phyloP scores from a whole-genome alignment of 2,113 vertebrate genomes.

The Carettochelys insculpta region DNA sequence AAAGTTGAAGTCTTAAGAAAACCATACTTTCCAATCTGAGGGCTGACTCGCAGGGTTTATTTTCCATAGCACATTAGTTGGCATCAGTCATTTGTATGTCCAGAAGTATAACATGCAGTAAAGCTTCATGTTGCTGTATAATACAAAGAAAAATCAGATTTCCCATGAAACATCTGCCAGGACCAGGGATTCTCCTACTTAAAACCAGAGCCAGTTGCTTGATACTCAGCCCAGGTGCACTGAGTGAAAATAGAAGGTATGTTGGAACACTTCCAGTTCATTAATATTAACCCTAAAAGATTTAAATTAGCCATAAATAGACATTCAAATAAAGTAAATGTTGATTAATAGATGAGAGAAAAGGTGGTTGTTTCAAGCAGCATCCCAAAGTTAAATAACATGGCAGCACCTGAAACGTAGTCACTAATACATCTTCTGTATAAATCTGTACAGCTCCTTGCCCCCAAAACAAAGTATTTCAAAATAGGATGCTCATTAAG shows the following conservation, averaged over 20 bases:
- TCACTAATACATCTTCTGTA: background rate
- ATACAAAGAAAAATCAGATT: background rate
- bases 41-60: rapidly evolving
- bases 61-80: background rate
- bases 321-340: background rate
- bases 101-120: rapidly evolving
- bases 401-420: too few species aligned
- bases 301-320: background rate
- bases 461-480: background rate
- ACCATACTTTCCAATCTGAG: rapidly evolving
- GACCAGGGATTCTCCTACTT: background rate
- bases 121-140: rapidly evolving
- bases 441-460: background rate
- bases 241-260: background rate
- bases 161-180: rapidly evolving
- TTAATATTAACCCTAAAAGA: background rate
- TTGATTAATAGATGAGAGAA: background rate
- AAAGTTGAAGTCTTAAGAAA: background rate
- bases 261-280: background rate
- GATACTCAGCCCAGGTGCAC: background rate
- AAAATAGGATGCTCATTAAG: background rate
- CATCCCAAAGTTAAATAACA: background rate
- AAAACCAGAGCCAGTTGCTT: background rate
- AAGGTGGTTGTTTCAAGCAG: background rate
- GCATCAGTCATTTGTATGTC: rapidly evolving